Evolutionary conservation across 2,888 invertebrate species (phyloP), one percentile per base, ranked within the genome.

Genomic region (Ormia ochracea): DNA sequence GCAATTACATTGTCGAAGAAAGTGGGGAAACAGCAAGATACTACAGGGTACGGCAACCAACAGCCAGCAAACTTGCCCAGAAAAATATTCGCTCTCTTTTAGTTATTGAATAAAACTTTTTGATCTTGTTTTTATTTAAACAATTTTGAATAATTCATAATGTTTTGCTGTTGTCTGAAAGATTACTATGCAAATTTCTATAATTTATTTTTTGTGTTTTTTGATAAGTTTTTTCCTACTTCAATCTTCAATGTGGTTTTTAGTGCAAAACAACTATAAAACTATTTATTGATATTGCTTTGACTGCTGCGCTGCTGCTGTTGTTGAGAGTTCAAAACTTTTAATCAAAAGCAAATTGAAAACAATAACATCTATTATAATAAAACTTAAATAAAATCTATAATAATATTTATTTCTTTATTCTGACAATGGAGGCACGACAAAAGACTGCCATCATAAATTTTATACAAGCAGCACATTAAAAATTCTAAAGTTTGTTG

Each of bases 161-260:
- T 38, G 26, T 69, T 45, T 28, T 52, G 41, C 38, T 38, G 59
- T 26, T 58, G 36, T 48, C 28, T 52, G 41, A 61, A 72, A 72
- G 59, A 72, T 52, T 72, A 14, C 41, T 52, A 72, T 72, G 72
- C 52, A 72, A 72, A 72, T 70, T 41, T 70, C 14, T 38, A 19
- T 48, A 58, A 36, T 58, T 59, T 45, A 38, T 54, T 70, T 50
- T 70, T 50, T 33, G 56, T 68, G 43, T 38, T 54, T 52, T 50
- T 0, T 58, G 23, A 4, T 36, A 17, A 7, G 33, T 17, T 43
- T 2, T 21, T 23, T 38, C 2, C 19, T 7, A 50, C n/a, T 38
- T 9, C 23, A 21, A n/a, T 28, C 28, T 66, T 52, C 26, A 41
- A 66, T 66, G n/a, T n/a, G 28, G 19, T 52, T 52, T 52, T 50